These are phyloP conservation scores for Larimichthys polyactis DNA, from an alignment of 2,113 vertebrate species.

Conservation along the genomic window DNA sequence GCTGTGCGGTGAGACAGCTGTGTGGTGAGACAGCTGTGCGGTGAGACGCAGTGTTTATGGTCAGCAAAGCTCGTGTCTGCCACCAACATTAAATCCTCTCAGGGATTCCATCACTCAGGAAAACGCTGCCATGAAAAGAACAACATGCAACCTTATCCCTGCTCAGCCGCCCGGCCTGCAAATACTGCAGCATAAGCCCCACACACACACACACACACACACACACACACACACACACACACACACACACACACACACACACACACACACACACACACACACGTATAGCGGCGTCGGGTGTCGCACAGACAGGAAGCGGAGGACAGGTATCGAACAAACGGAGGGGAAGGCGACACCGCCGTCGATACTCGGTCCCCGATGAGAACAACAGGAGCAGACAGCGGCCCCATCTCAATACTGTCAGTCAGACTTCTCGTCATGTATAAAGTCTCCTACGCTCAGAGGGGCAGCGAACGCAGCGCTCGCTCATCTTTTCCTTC, in stretches of 20 bases:
- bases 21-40: background rate
- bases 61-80: constrained; percentile 34
- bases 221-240: constrained; percentile 24
- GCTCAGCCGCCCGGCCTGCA: constrained; percentile 14
- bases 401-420: constrained; percentile 29
- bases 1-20: background rate
- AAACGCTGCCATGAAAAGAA: constrained; percentile 53
- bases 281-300: constrained; percentile 60
- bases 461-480: background rate
- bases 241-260: constrained; percentile 38
- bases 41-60: constrained; percentile 39
- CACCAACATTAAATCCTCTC: constrained; percentile 66
- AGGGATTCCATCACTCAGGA: constrained; percentile 57
- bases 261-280: constrained; percentile 19
- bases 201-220: constrained; percentile 31
- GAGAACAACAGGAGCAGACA: constrained; percentile 58
- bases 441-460: background rate
- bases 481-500: background rate
- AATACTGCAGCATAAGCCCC: constrained; percentile 44
- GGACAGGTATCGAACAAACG: constrained; percentile 72
- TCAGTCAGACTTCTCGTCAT: background rate
- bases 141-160: constrained; percentile 61
- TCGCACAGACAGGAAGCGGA: constrained; percentile 75
- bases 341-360: constrained; percentile 71
- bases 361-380: constrained; percentile 71